phyloP scores from a whole-genome alignment of 2,888 invertebrate species.

The Argyra leucocephala region DNA sequence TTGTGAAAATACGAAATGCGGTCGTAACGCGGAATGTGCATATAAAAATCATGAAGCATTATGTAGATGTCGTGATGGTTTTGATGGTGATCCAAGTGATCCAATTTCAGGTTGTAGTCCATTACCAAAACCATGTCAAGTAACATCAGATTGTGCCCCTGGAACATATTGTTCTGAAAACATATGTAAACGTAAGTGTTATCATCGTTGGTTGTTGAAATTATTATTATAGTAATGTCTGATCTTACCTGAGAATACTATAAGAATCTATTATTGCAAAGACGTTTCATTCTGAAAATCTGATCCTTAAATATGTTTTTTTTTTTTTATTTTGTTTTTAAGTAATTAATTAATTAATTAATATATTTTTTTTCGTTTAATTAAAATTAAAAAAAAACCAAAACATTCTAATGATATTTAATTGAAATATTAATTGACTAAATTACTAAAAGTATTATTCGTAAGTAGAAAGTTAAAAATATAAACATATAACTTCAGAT shows the following conservation, averaged over 20 bases:
- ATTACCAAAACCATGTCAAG: slow-evolving; percentile 60
- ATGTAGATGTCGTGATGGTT: slow-evolving; percentile 71
- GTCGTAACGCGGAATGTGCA: slow-evolving; percentile 73
- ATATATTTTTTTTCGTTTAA: too few relatives aligned
- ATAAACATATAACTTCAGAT: not conserved
- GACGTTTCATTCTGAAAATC: not conserved
- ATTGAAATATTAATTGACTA: not conserved
- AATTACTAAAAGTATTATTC: not conserved
- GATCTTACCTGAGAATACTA: not conserved
- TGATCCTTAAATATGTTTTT: not conserved
- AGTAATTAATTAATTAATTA: too few relatives aligned
- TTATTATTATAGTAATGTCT: not conserved
- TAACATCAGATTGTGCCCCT: slow-evolving; percentile 62
- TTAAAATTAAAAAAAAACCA: too few relatives aligned
- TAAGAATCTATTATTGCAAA: not conserved
- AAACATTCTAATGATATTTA: too few relatives aligned
- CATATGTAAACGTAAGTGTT: slow-evolving; percentile 66
- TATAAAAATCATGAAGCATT: slow-evolving; percentile 64
- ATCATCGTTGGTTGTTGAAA: slow-evolving; percentile 12
- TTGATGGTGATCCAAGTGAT: slow-evolving; percentile 65
- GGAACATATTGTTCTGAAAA: slow-evolving; percentile 75
- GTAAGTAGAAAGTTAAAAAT: not conserved
- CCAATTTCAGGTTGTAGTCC: slow-evolving; percentile 63
- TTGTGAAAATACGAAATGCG: slow-evolving; percentile 68
- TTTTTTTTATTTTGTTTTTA: not conserved